Evolutionary conservation across 2,888 invertebrate genomes (phyloP).

Genomic region (Acrobasis suavella): DNA sequence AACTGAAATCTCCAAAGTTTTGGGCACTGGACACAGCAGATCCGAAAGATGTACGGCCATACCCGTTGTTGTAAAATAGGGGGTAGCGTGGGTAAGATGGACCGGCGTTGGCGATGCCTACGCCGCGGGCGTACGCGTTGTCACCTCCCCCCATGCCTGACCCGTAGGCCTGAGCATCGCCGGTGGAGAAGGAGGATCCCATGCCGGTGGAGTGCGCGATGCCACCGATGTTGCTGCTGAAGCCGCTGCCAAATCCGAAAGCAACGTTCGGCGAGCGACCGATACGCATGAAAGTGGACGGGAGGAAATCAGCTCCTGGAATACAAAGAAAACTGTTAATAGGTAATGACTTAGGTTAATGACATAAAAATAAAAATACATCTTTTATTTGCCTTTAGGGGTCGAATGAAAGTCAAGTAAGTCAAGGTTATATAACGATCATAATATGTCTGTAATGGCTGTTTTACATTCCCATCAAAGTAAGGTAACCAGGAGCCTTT

Average conservation of each 20-base stretch:
- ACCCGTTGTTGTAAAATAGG: constrained; percentile 34
- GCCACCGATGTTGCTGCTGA: constrained; percentile 70
- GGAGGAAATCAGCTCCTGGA: constrained; percentile 37
- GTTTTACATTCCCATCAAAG: too few species aligned
- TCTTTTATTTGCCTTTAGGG: too few species aligned
- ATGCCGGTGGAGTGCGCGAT: constrained; percentile 64
- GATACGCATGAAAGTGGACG: constrained; percentile 49
- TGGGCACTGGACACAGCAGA: constrained; percentile 52
- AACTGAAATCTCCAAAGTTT: constrained; percentile 52
- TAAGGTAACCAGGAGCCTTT: too few species aligned
- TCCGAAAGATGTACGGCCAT: constrained; percentile 41
- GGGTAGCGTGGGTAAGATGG: constrained; percentile 36
- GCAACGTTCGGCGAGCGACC: constrained; percentile 63
- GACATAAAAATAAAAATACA: too few species aligned
- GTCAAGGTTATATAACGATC: too few species aligned
- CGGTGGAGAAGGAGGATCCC: constrained; percentile 60
- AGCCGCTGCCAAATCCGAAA: constrained; percentile 69
- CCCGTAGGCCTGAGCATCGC: constrained; percentile 62
- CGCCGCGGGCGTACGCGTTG: constrained; percentile 53
- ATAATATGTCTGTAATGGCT: too few species aligned
- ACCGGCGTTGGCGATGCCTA: constrained; percentile 57
- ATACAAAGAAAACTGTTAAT: neutral
- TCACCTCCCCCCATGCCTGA: constrained; percentile 50
- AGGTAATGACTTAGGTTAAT: too few species aligned
- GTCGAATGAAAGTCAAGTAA: too few species aligned